Conservation (phyloP, 2,797 vertebrate species). For the Microctenopoma steveboyesi region DNA sequence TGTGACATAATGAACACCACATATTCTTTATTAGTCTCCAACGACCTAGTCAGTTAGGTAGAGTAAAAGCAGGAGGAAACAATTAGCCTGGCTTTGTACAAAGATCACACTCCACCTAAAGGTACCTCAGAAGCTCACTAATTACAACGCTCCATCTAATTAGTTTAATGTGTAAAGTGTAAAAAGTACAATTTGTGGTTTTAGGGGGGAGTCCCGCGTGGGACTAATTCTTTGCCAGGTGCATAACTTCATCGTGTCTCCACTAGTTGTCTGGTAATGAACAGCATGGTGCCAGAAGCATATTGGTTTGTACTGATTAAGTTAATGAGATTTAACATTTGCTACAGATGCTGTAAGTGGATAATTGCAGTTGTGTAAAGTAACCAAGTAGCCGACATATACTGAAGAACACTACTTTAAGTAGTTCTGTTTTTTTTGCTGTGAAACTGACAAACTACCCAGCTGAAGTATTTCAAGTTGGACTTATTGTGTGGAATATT, state of each 20-base stretch:
- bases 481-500: too few relatives aligned
- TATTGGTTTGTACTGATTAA: not conserved
- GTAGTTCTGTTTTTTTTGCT: too few relatives aligned
- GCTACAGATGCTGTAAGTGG: not conserved
- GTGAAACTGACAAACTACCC: too few relatives aligned
- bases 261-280: not conserved
- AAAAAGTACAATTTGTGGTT: not conserved
- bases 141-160: not conserved
- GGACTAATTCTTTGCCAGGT: not conserved
- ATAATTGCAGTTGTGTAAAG: not conserved
- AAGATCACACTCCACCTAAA: not conserved
- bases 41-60: not conserved
- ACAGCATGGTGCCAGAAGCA: not conserved
- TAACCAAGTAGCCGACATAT: too few relatives aligned
- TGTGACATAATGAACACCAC: constrained; percentile 13
- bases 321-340: not conserved
- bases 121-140: not conserved
- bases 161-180: not conserved
- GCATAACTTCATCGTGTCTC: not conserved
- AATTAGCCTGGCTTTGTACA: not conserved
- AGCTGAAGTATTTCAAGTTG: too few relatives aligned
- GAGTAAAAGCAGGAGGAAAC: not conserved
- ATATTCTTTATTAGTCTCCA: not conserved
- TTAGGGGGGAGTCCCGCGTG: not conserved
- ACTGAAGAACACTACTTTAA: too few relatives aligned